A percentile compares a stretch with the other conserved stretches of the same genome.
phyloP scores from a whole-genome alignment of 1,140 invertebrate genomes.

The Drosophila pallidifrons region DNA sequence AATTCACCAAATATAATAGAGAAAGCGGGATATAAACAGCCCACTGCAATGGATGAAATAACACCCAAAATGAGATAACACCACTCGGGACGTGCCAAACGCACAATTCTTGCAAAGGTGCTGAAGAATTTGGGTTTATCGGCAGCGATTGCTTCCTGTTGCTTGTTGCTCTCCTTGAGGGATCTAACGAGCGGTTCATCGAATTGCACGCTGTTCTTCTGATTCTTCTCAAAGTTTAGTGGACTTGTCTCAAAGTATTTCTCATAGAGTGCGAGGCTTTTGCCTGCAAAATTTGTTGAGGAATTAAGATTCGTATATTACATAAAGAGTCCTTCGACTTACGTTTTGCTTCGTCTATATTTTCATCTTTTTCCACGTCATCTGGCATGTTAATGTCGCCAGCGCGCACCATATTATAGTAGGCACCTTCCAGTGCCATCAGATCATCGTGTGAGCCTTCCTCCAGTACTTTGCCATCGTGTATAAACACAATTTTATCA shows the following conservation, averaged over 20 bases:
- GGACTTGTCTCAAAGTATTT: constrained; percentile 83
- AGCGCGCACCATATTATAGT: constrained; percentile 86
- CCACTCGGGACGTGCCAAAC: constrained; percentile 92
- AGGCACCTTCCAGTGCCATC: constrained; percentile 90
- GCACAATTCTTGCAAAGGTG: constrained; percentile 88
- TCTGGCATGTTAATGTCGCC: constrained; percentile 75
- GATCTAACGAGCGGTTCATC: constrained; percentile 62
- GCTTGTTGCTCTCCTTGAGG: constrained; percentile 55
- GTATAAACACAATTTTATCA: constrained; percentile 91
- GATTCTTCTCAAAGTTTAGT: constrained; percentile 76
- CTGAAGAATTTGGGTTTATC: constrained; percentile 63
- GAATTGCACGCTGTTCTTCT: constrained; percentile 79
- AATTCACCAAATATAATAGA: constrained; percentile 94
- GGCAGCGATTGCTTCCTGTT: neutral
- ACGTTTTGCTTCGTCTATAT: constrained; percentile 70
- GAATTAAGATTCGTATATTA: no score
- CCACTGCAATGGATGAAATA: constrained; percentile 89
- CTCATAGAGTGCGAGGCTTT: constrained; percentile 70
- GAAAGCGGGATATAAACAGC: constrained; percentile 92
- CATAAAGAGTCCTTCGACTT: neutral
- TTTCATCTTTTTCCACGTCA: constrained; percentile 59
- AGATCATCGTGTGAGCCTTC: constrained; percentile 93
- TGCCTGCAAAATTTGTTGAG: constrained; percentile 46
- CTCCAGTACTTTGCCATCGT: constrained; percentile 90
- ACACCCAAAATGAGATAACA: constrained; percentile 90